Evolutionary conservation across 2,797 vertebrate genomes (phyloP).

Genomic region (Microctenopoma steveboyesi): DNA sequence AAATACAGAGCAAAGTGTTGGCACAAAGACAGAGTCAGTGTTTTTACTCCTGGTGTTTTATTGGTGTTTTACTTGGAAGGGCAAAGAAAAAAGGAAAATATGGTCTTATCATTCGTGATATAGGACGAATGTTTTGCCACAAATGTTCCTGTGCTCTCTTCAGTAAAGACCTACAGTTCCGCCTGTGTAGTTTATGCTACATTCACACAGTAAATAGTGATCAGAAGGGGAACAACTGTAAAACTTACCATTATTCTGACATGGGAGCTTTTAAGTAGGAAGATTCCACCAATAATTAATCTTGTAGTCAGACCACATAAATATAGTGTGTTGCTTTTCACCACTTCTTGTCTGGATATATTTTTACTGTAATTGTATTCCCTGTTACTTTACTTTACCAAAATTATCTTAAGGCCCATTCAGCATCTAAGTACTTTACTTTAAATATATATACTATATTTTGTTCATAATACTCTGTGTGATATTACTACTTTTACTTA

Average conservation of each 20-base stretch:
- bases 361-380: no score
- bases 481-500: not conserved
- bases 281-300: slow-evolving; percentile 5
- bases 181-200: not conserved
- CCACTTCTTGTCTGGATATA: no score
- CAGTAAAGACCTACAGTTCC: not conserved
- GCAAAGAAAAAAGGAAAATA: not conserved
- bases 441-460: no score
- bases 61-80: slow-evolving; percentile 10
- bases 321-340: not conserved
- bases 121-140: not conserved
- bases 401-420: no score
- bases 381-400: no score
- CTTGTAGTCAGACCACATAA: not conserved
- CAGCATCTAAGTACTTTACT: not conserved
- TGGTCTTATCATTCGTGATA: slow-evolving; percentile 7
- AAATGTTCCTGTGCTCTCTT: slow-evolving; percentile 25
- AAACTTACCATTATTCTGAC: not conserved
- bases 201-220: not conserved
- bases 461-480: not conserved
- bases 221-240: not conserved
- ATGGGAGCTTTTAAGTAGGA: not conserved
- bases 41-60: slow-evolving; percentile 25
- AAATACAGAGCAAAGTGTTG: slow-evolving; percentile 23
- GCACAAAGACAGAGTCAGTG: slow-evolving; percentile 10